phyloP scores from a whole-genome alignment of 2,797 vertebrate genomes.

The Acanthurus leucopareius region DNA sequence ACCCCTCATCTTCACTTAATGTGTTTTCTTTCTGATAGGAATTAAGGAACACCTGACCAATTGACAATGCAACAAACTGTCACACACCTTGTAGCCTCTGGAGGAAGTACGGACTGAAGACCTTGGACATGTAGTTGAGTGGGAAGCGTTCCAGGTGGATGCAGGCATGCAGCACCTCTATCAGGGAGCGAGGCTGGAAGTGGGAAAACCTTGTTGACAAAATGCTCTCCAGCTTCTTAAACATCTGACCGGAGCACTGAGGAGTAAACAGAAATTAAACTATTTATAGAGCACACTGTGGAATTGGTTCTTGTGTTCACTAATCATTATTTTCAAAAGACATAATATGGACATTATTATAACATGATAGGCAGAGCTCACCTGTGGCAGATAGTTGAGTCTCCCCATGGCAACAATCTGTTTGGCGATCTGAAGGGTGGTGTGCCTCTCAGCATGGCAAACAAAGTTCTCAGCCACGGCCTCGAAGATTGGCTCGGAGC shows the following conservation, averaged over 20 bases:
- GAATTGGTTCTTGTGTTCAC: neutral
- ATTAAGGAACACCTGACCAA: neutral
- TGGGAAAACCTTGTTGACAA: constrained; percentile 59
- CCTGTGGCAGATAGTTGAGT: constrained; percentile 68
- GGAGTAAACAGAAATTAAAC: neutral
- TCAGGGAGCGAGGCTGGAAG: constrained; percentile 55
- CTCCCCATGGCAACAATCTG: constrained; percentile 65
- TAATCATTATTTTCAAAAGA: neutral
- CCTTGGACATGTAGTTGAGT: constrained; percentile 59
- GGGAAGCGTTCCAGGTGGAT: constrained; percentile 69
- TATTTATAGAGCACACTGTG: neutral
- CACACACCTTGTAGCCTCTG: constrained; percentile 46
- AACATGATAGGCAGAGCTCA: neutral
- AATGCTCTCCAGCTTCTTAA: constrained; percentile 68
- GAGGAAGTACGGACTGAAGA: constrained; percentile 56
- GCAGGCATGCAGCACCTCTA: constrained; percentile 66
- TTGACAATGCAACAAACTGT: too few relatives aligned
- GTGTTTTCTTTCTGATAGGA: neutral
- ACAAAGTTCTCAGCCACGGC: constrained; percentile 64
- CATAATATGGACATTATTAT: too few relatives aligned
- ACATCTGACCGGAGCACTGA: constrained; percentile 64
- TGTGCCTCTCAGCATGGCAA: constrained; percentile 47
- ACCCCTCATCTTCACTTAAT: too few relatives aligned
- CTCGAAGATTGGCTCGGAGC: constrained; percentile 54
- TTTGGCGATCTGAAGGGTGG: constrained; percentile 55